Base-by-base conservation (phyloP, 2,888 invertebrate species). In the Rutpela maculata region DNA sequence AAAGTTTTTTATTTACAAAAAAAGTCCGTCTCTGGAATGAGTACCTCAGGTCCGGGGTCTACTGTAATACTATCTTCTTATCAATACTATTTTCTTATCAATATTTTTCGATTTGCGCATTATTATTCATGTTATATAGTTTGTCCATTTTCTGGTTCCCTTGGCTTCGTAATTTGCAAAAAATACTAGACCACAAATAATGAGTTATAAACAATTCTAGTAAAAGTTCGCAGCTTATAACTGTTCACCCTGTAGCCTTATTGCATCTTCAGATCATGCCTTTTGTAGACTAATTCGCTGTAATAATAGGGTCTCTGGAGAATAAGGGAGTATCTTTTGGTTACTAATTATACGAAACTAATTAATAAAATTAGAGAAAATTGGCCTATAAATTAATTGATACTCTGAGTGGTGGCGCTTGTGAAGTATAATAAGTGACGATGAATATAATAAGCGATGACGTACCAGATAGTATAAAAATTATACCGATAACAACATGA, bases 351-450 rank as follows among this genome's bases (percentile, higher is more conserved):
- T 63, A 63, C n/a, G 62, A 65, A 65, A 65, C 38, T 65, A 65
- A 65, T 65, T 65, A 65, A 43, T 65, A 43, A 65, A 65, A 65
- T 65, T 65, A 65, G 11, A 22, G 65, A 65, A 43, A 65, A 65
- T 65, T 43, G 19, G 19, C 11, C 19, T 65, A 18, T 43, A 43
- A 65, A 65, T 65, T 65, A 19, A 43, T 15, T 15, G 15, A 19
- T 19, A 15, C 22, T 11, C 12, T 38, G 38, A 43, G 9, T 65
- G 3, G 18, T 3, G 19, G 4, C 15, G 6, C 50, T 17, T 15
- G 31, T 7, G 43, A 43, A 65, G 43, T 19, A 19, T 18, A 26
- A 26, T 26, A 26, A n/a, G n/a, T n/a, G n/a, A n/a, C n/a, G n/a
- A n/a, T n/a, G 22, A 26, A 26, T 26, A 26, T 26, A 65, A 38